Evolutionary conservation across 2,113 vertebrate genomes (phyloP).

Genomic region (Pseudopipra pipra): DNA sequence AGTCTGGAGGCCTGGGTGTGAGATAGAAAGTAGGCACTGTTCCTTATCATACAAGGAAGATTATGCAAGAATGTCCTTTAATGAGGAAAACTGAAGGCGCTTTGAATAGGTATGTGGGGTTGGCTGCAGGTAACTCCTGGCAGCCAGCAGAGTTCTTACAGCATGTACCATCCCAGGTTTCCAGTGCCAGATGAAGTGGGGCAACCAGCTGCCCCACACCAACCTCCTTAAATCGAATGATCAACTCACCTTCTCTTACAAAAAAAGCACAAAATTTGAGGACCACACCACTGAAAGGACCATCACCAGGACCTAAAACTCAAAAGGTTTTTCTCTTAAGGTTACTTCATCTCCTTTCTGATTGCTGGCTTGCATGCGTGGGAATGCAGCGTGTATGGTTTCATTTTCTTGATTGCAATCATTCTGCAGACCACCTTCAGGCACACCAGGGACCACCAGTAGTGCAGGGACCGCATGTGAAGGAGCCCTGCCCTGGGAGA

Average conservation of each 20-base stretch:
- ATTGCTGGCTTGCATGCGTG: not conserved
- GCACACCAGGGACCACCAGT: not conserved
- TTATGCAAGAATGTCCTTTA: conserved; percentile 35
- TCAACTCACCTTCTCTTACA: not conserved
- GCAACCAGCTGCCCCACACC: not conserved
- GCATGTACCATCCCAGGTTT: not conserved
- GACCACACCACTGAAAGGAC: not conserved
- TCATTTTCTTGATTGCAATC: not conserved
- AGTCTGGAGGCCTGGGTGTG: conserved; percentile 35
- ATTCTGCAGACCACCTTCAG: conserved; percentile 37
- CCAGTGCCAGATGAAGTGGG: not conserved
- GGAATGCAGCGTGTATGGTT: not conserved
- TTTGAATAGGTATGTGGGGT: conserved; percentile 28
- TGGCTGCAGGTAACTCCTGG: conserved; percentile 23
- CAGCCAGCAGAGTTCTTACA: not conserved
- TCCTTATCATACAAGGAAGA: conserved; percentile 21
- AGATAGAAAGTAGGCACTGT: not conserved
- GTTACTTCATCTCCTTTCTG: not conserved
- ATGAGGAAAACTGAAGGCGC: not conserved
- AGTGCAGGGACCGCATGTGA: not conserved
- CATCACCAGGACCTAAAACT: not conserved
- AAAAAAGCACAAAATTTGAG: not conserved
- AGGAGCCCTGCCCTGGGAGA: conserved; percentile 5
- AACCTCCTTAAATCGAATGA: not conserved
- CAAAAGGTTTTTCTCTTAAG: not conserved